Evolutionary conservation across 2,113 vertebrate genomes (phyloP).

Genomic region (Beaufortia kweichowensis): DNA sequence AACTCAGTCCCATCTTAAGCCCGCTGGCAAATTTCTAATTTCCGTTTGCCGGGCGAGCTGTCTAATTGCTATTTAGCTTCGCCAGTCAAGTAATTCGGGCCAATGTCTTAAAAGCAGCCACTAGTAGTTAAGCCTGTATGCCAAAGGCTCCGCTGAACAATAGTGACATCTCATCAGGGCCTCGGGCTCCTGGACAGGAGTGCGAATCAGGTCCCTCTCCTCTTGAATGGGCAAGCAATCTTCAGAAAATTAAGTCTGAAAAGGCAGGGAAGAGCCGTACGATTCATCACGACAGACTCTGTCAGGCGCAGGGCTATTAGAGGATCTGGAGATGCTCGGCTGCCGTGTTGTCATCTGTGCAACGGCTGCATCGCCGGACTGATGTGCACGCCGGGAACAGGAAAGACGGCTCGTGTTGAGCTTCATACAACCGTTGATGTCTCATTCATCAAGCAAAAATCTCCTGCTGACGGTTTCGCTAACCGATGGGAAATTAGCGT

Average conservation of each 20-base stretch:
- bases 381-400: constrained; percentile 46
- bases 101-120: constrained; percentile 76
- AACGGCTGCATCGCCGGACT: constrained; percentile 47
- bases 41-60: constrained; percentile 73
- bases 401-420: constrained; percentile 32
- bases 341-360: constrained; percentile 54
- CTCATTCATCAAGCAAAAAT: constrained; percentile 46
- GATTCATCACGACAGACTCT: constrained; percentile 74
- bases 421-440: constrained; percentile 37
- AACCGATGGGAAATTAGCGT: constrained; percentile 21
- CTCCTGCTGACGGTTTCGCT: neutral
- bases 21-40: constrained; percentile 79
- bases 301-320: constrained; percentile 73
- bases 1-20: constrained; percentile 69
- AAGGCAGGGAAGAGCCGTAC: constrained; percentile 70
- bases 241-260: constrained; percentile 84
- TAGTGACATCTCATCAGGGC: constrained; percentile 74
- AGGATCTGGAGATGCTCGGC: constrained; percentile 39
- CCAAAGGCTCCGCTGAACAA: constrained; percentile 67
- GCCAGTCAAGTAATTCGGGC: constrained; percentile 78
- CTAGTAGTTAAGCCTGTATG: constrained; percentile 69
- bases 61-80: constrained; percentile 81
- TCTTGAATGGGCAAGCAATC: constrained; percentile 82
- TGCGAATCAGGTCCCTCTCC: constrained; percentile 76
- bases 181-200: constrained; percentile 61